Evolutionary conservation across 1,140 invertebrate genomes (phyloP).

Genomic region (Drosophila ohnishii): DNA sequence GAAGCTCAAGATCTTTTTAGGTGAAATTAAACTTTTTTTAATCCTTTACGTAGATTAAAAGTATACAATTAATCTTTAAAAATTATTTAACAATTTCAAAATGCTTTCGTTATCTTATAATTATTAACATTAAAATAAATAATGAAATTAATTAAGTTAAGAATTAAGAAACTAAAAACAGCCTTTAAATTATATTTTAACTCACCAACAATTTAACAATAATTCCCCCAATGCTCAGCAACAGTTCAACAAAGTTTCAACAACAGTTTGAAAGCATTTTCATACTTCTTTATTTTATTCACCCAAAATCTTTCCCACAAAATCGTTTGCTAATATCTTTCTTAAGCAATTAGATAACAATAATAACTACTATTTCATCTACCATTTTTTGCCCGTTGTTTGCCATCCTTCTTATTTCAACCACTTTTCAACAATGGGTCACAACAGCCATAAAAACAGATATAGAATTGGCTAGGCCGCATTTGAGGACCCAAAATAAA

Average conservation of each 20-base stretch:
- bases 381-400: not conserved
- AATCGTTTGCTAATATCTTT: not conserved
- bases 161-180: no score
- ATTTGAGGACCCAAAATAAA: conserved; percentile 15
- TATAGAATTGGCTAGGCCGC: conserved; percentile 1
- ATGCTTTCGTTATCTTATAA: no score
- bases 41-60: no score
- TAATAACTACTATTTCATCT: not conserved
- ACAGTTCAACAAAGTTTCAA: not conserved
- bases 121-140: no score
- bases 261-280: not conserved
- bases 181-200: not conserved
- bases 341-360: not conserved
- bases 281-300: not conserved
- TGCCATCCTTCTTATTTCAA: not conserved
- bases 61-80: no score
- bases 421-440: conserved; percentile 4
- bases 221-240: not conserved
- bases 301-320: not conserved
- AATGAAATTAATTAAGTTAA: no score
- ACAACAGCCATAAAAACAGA: conserved; percentile 1
- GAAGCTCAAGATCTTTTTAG: no score
- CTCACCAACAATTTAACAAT: not conserved
- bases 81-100: no score
- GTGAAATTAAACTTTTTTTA: no score